These are phyloP conservation scores for Ashinkailepas kermadecensis DNA, from an alignment of 2,888 invertebrate genomes.

Conservation along the genomic window DNA sequence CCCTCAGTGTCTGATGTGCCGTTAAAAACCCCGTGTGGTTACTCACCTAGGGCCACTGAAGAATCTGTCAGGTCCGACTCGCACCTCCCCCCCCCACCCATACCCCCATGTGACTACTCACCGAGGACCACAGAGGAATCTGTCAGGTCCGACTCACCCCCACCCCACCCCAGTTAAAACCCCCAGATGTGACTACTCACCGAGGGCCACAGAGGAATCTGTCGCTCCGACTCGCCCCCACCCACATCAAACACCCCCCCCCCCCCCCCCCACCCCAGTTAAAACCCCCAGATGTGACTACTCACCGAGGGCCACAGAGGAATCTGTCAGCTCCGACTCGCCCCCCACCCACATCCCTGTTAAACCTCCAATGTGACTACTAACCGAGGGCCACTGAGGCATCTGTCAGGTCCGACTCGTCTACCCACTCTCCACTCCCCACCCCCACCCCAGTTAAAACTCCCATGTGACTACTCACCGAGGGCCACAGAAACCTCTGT, in stretches of 20 bases:
- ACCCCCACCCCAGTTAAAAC: neutral
- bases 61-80: conserved; percentile 59
- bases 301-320: conserved; percentile 59
- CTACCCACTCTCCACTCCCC: too few relatives aligned
- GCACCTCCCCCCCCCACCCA: too few relatives aligned
- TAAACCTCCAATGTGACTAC: too few relatives aligned
- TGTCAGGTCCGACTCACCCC: conserved; percentile 47
- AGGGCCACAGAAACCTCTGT: too few relatives aligned
- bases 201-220: conserved; percentile 74
- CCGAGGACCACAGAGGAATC: conserved; percentile 70
- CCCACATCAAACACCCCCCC: too few relatives aligned
- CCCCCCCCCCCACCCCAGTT: too few relatives aligned
- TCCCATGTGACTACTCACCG: too few relatives aligned
- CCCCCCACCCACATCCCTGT: conserved; percentile 52
- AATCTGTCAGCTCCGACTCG: conserved; percentile 81
- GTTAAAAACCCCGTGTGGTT: too few relatives aligned
- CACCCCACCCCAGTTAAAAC: too few relatives aligned
- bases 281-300: too few relatives aligned
- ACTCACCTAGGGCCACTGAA: conserved; percentile 56
- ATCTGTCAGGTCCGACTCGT: conserved; percentile 39
- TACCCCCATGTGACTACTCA: neutral
- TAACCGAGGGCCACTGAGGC: too few relatives aligned
- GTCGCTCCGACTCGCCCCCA: conserved; percentile 71
- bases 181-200: neutral
- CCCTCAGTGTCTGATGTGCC: too few relatives aligned